Evolutionary conservation across 2,113 vertebrate genomes (phyloP).

Genomic region (Engystomops pustulosus): DNA sequence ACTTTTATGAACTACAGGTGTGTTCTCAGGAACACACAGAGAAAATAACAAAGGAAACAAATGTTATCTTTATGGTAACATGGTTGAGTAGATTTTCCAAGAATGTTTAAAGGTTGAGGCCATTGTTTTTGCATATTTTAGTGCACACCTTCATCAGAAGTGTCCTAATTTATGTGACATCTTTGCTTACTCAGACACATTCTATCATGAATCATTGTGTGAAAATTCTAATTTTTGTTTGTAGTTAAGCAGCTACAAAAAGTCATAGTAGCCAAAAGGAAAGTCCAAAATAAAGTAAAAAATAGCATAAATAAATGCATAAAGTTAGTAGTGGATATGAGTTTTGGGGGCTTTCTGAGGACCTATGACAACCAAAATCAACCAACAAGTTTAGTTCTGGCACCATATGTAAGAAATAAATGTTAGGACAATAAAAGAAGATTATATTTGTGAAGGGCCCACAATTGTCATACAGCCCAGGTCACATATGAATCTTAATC

Average conservation of each 20-base stretch:
- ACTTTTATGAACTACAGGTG: conserved; percentile 18
- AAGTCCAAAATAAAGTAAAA: not conserved
- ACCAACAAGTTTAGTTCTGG: no score
- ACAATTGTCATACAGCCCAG: no score
- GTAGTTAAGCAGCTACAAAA: not conserved
- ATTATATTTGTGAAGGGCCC: no score
- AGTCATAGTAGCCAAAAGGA: not conserved
- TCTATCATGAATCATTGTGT: not conserved
- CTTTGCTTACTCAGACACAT: not conserved
- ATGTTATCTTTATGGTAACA: not conserved
- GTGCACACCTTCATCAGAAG: not conserved
- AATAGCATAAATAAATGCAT: no score
- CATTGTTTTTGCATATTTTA: not conserved
- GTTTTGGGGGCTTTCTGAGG: no score
- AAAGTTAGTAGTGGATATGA: no score
- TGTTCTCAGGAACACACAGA: conserved; percentile 11
- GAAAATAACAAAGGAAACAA: not conserved
- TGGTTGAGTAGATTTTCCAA: not conserved
- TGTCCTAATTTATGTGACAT: not conserved
- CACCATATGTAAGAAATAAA: no score
- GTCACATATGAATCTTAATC: no score
- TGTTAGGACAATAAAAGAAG: no score
- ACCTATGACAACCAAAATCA: no score
- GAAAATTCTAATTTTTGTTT: not conserved
- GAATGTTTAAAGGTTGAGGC: not conserved